phyloP scores from a whole-genome alignment of 2,113 vertebrate species.

The Phasianus colchicus region DNA sequence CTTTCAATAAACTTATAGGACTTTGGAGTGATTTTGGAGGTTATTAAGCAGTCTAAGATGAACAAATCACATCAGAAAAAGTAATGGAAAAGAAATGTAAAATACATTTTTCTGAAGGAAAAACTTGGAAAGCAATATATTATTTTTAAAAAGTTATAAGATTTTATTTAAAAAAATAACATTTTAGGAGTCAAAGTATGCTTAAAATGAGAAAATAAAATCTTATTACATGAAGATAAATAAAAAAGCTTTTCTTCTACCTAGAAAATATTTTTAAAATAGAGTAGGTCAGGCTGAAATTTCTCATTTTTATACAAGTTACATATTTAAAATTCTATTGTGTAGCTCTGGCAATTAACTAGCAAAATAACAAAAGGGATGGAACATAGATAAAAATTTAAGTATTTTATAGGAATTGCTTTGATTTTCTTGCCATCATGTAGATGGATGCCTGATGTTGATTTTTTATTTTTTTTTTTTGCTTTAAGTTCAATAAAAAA shows the following conservation, averaged over 20 bases:
- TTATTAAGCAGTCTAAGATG: neutral
- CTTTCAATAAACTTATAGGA: neutral
- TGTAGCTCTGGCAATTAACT: neutral
- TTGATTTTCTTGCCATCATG: neutral
- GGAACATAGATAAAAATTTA: neutral
- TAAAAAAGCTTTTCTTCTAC: neutral
- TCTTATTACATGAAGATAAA: neutral
- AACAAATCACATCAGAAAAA: neutral
- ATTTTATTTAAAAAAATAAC: neutral
- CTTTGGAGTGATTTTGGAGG: rapidly evolving
- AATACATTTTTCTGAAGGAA: neutral
- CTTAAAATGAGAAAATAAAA: neutral
- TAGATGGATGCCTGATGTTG: neutral
- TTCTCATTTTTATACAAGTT: neutral
- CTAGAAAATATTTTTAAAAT: neutral
- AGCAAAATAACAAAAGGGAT: rapidly evolving
- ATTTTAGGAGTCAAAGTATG: neutral
- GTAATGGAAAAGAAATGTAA: neutral
- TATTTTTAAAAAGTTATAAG: neutral
- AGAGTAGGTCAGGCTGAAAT: neutral
- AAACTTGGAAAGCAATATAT: neutral
- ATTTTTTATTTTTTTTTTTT: neutral
- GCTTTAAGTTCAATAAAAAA: neutral
- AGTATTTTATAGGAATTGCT: neutral
- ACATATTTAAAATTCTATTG: neutral